Conservation (phyloP, 2,888 invertebrate genomes). For the Lycaena phlaeas region DNA sequence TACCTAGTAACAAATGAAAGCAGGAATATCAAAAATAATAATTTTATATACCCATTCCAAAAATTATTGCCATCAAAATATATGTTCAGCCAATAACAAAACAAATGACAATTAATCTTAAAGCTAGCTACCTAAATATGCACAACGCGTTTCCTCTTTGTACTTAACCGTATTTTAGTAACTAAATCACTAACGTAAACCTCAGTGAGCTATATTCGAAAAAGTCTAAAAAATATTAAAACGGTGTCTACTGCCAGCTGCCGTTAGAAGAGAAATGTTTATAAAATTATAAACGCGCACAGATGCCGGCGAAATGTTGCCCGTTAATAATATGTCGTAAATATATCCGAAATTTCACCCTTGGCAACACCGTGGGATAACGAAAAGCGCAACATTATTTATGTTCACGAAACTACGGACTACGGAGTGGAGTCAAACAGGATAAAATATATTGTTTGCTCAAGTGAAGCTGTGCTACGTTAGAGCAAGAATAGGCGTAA, state of each 20-base stretch:
- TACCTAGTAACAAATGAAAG: too few species aligned
- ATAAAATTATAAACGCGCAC: slow-evolving; percentile 10
- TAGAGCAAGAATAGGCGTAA: background rate
- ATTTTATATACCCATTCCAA: too few species aligned
- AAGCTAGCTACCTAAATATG: too few species aligned
- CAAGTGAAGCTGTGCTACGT: slow-evolving; percentile 19
- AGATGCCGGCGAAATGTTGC: slow-evolving; percentile 17
- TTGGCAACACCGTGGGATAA: slow-evolving; percentile 18
- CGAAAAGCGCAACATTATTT: slow-evolving; percentile 22
- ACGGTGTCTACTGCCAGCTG: background rate
- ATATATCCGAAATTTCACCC: slow-evolving; percentile 21
- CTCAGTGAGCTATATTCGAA: too few species aligned
- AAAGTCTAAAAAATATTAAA: background rate
- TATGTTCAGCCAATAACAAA: too few species aligned
- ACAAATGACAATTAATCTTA: too few species aligned
- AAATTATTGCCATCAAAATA: too few species aligned
- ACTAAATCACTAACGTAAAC: too few species aligned
- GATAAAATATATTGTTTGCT: slow-evolving; percentile 24
- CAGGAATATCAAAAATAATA: too few species aligned
- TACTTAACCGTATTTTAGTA: background rate
- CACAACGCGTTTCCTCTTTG: too few species aligned
- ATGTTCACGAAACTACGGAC: slow-evolving; percentile 18
- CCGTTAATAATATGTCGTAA: slow-evolving; percentile 19
- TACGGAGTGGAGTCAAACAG: slow-evolving; percentile 21
- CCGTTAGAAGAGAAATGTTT: background rate